Conservation (phyloP, 2,888 invertebrate genomes). For the Drosophila subsilvestris region DNA sequence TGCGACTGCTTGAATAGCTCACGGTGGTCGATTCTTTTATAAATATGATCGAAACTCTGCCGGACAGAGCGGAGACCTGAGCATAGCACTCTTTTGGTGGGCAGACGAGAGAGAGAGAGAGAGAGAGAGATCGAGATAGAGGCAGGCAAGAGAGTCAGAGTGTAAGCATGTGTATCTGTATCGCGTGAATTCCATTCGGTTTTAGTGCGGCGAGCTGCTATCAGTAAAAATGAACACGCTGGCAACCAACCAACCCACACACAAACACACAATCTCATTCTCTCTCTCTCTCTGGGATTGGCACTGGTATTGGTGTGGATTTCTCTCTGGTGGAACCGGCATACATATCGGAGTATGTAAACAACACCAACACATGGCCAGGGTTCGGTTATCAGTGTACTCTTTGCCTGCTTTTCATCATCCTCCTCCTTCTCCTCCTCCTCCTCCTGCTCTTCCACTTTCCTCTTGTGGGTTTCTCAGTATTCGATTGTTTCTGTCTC, state of each 20-base stretch:
- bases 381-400: conserved; percentile 64
- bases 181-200: conserved; percentile 72
- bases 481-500: conserved; percentile 21
- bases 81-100: conserved; percentile 22
- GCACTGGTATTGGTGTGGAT: conserved; percentile 21
- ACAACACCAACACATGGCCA: conserved; percentile 63
- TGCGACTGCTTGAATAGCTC: conserved; percentile 79
- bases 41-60: conserved; percentile 71
- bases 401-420: conserved; percentile 16
- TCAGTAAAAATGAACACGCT: conserved; percentile 71
- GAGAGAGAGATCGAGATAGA: conserved; percentile 42
- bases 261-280: conserved; percentile 1
- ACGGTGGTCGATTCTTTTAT: conserved; percentile 81
- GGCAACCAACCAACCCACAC: conserved; percentile 34
- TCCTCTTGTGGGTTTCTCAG: conserved; percentile 22
- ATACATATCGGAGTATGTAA: conserved; percentile 69
- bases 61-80: conserved; percentile 20
- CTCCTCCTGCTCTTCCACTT: conserved; percentile 4
- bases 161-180: conserved; percentile 66
- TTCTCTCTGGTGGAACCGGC: conserved; percentile 60
- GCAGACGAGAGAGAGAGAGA: conserved; percentile 32
- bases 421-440: neutral
- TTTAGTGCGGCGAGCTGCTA: conserved; percentile 47
- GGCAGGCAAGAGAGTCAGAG: neutral
- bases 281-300: neutral